A percentile compares a stretch with the other conserved stretches of the same genome.
Conservation (phyloP, 2,797 vertebrate species). For the Danio kyathit region DNA sequence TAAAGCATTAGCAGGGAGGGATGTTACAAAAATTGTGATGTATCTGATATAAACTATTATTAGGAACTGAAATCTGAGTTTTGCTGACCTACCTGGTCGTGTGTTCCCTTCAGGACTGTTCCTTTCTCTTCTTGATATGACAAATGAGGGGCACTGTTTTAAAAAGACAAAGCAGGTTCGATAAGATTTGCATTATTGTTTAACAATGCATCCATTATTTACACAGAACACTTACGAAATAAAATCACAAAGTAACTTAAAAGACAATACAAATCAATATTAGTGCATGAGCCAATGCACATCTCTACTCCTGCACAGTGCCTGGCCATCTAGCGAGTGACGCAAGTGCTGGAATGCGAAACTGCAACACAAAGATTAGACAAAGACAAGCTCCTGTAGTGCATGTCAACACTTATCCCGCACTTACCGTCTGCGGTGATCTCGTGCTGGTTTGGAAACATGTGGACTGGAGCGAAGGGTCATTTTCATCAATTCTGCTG, state of each 20-base stretch:
- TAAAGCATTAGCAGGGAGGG: too few species aligned
- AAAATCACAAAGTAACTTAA: not conserved
- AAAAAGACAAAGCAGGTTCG: constrained; percentile 11
- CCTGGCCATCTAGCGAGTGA: constrained; percentile 19
- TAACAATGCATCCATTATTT: not conserved
- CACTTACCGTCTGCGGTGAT: constrained; percentile 23
- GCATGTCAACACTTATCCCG: not conserved
- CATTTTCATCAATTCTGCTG: not conserved
- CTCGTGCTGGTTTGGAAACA: constrained; percentile 6
- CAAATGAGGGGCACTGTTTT: constrained; percentile 23
- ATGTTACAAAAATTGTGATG: too few species aligned
- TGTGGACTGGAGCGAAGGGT: not conserved
- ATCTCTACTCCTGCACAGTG: not conserved
- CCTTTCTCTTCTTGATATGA: constrained; percentile 4
- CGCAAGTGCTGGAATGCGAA: constrained; percentile 51
- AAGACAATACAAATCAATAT: not conserved
- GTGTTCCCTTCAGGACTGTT: not conserved
- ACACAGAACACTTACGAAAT: not conserved
- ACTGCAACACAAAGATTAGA: constrained; percentile 43
- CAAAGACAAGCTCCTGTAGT: constrained; percentile 34
- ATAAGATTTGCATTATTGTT: not conserved
- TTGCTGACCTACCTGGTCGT: constrained; percentile 20
- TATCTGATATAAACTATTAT: too few species aligned
- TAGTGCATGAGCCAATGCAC: not conserved
- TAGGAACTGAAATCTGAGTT: not conserved